Evolutionary conservation across 2,888 invertebrate genomes (phyloP).

Genomic region (Gerris lacustris): DNA sequence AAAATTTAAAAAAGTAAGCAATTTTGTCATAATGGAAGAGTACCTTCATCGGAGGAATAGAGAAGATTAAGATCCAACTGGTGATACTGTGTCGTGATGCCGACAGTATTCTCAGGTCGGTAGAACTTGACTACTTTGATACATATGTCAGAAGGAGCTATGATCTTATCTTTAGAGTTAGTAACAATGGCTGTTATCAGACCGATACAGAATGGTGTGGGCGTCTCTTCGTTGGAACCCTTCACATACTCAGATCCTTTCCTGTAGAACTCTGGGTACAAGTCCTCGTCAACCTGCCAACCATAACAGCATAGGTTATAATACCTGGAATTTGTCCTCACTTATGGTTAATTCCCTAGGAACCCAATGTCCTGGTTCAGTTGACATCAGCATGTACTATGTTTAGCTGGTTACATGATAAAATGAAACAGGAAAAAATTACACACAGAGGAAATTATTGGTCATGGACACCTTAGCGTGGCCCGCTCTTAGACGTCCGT

Average conservation of each 20-base stretch:
- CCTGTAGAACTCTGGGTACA: constrained; percentile 68
- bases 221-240: constrained; percentile 58
- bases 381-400: no score
- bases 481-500: no score
- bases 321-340: background rate
- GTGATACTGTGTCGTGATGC: constrained; percentile 43
- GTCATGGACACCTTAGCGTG: no score
- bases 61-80: constrained; percentile 58
- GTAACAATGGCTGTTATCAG: constrained; percentile 52
- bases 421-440: no score
- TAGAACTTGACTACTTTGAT: constrained; percentile 57
- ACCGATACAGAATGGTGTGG: constrained; percentile 63
- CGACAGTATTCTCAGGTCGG: constrained; percentile 62
- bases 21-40: no score
- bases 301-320: background rate
- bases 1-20: no score
- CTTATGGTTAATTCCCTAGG: no score
- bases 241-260: constrained; percentile 55
- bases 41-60: constrained; percentile 66
- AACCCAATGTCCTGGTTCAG: constrained; percentile 8
- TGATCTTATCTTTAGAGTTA: constrained; percentile 42
- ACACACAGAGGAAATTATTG: no score
- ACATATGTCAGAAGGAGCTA: constrained; percentile 48
- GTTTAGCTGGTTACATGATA: no score
- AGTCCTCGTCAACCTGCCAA: constrained; percentile 51